Evolutionary conservation across 2,113 vertebrate species (phyloP), one percentile per base, ranked within the genome.

Genomic region (Peromyscus polionotus): DNA sequence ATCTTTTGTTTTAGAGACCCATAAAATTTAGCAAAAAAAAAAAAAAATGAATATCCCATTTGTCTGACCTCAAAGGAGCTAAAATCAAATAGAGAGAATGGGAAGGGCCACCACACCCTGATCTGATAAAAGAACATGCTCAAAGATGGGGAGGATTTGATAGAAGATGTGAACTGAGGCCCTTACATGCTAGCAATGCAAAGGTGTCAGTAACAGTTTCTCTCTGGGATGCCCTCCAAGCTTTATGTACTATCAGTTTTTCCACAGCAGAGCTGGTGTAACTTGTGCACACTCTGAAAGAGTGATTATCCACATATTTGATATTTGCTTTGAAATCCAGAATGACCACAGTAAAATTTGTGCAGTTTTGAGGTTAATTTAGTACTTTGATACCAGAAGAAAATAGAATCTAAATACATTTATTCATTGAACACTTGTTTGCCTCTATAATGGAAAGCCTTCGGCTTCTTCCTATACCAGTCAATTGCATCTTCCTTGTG

Each of bases 1-100:
- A 83, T 93, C 59, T 48, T 94, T 95, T 94, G 80, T 96, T 94
- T 93, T 83, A 94, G 80, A 77, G 76, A 76, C 79, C 76, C 75
- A 54, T 92, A 19, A 77, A 95, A 80, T 51, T 33, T 79, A n/a
- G 19, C 81, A 31, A 92, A 73, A 95, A 90, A 90, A 87, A 31
- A 92, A 77, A 95, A 90, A 90, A 90, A 90, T 80, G 9, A 94
- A 59, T 89, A 80, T 36, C n/a, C 22, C 72, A 51, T 81, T 51
- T 91, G 31, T 61, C 51, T 90, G 13, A 77, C 72, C 72, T 93
- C 83, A 72, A 92, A 76, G 51, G 10, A 91, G 1, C 45, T 87
- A 57, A 96, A 89, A 90, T 73, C 17, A 91, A 87, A 7, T 79
- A 3, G 12, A 14, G n/a, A 12, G 13, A 54, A 3, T 39, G 0